Base-by-base conservation (phyloP, 1,140 invertebrate species). In the Aphelinus atriplicis region DNA sequence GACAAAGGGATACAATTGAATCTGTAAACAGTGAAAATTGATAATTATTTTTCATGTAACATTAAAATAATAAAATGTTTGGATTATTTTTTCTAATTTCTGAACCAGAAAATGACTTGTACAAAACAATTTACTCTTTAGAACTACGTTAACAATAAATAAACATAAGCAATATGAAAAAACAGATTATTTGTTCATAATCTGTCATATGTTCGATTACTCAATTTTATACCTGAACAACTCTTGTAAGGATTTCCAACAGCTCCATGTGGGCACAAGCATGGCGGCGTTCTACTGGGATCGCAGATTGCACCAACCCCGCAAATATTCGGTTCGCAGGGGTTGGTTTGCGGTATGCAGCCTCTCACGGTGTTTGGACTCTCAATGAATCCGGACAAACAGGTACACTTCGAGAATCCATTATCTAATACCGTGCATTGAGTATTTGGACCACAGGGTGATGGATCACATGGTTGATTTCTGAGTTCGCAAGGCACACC, bases 401-500 rank as follows among this genome's bases (percentile, higher is more conserved):
- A 97, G 1, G 94, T 95, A 83, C 95, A 97, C 85, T 96, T 95
- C 0, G 95, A 92, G 81, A 95, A 94, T 56, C 95, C 95, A 81
- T 95, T 95, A n/a, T 89, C 88, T 9, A 95, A 84, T 42, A 95
- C 88, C 1, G 93, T 90, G 81, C 95, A 97, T 81, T 95, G 93
- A 2, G 95, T 96, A 80, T 96, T 96, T 3, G 93, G 94, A 7
- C 95, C 95, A 83, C 95, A 97, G 1, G 95, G 95, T 53, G 94
- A 95, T 26, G 94, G 93, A 76, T 93, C 91, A 80, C 95, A 97
- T 1, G 95, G 94, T 81, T 94, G 94, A 64, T 86, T 88, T 69
- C 93, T 93, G 75, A 93, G 80, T 64, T 84, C 86, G 80, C 94
- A 95, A 1, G 89, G 89, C 58, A 89, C 88, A 56, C 88, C 82